Base-by-base conservation (phyloP, 2,113 vertebrate species). In the Pyxicephalus adspersus region DNA sequence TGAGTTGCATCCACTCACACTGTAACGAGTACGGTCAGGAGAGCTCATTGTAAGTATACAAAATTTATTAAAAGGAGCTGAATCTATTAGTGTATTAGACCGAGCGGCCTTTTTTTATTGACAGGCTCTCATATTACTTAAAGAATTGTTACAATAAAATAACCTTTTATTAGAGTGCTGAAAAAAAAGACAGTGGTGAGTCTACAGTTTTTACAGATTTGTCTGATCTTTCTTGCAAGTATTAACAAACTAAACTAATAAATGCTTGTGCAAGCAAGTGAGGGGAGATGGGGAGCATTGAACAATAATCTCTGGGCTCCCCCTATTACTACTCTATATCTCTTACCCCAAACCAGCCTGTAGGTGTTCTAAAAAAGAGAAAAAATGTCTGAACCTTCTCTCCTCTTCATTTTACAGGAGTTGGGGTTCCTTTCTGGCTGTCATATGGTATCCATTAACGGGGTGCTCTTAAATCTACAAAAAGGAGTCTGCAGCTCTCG, bases 1-100 rank as follows among this genome's bases (percentile, higher is more conserved):
- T 64, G 5, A 68, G 79, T 81, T 72, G 83, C 85, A 86, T 87
- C 81, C 84, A 87, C 88, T 76, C 83, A 85, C 64, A 34, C 34
- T 71, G 57, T 71, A 72, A 72, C 38, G 17, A 80, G 38, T 72
- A 71, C 57, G 67, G 78, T 80, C 66, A 80, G 60, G 78, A 72
- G 67, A 80, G 58, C 67, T 71, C 64, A 80, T 80, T 55, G 55
- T 34, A 71, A 72, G 67, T 72, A 72, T 72, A 51, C 38, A 72
- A 58, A 58, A 80, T 80, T 80, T 72, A 80, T 80, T 71, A 80
- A 72, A 64, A 63, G 25, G 58, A 72, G 57, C 66, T 52, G 57
- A 80, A 80, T 80, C 38, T 66, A 72, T 80, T 80, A 80, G 57
- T 63, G 54, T 70, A 50, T 34, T 29, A 63, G 57, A 64, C 58